phyloP scores from a whole-genome alignment of 53 echinoderm and acorn worm genomes.

The Holothuria leucospilota region DNA sequence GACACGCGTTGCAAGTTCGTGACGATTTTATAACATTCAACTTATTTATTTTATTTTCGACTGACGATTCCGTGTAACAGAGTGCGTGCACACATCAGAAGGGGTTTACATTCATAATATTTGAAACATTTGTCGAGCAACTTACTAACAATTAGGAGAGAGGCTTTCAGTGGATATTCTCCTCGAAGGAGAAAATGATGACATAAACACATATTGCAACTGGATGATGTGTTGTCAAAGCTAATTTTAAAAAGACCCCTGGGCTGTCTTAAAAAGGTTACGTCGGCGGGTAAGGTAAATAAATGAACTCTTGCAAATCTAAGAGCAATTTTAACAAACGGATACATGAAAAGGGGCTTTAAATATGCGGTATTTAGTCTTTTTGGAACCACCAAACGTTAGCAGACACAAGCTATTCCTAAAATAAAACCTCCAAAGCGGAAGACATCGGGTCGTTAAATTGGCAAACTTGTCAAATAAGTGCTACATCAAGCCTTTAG shows the following conservation, averaged over 20 bases:
- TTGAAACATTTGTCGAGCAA: slow-evolving; percentile 36
- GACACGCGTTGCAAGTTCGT: slow-evolving; percentile 1
- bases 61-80: no score
- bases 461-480: no score
- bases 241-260: slow-evolving; percentile 26
- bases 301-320: neutral
- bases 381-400: no score
- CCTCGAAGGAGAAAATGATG: no score
- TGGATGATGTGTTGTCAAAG: slow-evolving; percentile 9
- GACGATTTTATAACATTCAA: no score
- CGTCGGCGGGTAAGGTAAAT: slow-evolving; percentile 37
- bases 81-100: slow-evolving; percentile 9
- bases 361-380: no score
- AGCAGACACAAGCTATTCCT: no score
- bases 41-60: no score
- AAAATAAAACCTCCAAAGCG: no score
- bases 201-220: no score
- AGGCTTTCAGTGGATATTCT: slow-evolving; percentile 3
- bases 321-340: neutral
- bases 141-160: slow-evolving; percentile 30
- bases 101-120: slow-evolving; percentile 23
- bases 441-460: no score
- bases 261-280: slow-evolving; percentile 14
- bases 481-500: no score
- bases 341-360: neutral